Percentiles rank a stretch among this genome's conserved stretches.
These are phyloP conservation scores for Odontocolon sp. DNA, from an alignment of 2,888 invertebrate genomes.

Conservation along the genomic window DNA sequence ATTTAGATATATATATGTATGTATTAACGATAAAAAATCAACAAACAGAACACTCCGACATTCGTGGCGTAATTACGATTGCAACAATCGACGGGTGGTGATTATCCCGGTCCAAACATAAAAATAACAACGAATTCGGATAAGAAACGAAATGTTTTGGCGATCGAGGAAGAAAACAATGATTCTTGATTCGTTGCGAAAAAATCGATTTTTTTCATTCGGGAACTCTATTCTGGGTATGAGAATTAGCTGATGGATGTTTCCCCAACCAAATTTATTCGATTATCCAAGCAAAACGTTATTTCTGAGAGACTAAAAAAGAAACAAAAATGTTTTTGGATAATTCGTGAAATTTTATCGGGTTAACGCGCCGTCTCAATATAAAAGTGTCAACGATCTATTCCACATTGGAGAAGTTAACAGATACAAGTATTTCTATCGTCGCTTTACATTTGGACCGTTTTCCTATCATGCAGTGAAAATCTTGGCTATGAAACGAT, in stretches of 20 bases:
- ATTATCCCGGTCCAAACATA: conserved; percentile 60
- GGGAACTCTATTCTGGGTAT: no score
- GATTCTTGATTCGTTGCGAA: background rate
- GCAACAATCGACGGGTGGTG: conserved; percentile 65
- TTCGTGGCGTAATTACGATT: conserved; percentile 59
- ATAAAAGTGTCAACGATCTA: background rate
- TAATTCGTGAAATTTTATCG: background rate
- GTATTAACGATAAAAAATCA: conserved; percentile 17
- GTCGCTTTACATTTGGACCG: conserved; percentile 58
- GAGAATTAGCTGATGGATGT: no score
- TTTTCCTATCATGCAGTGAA: conserved; percentile 69
- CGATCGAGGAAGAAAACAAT: conserved; percentile 1
- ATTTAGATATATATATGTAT: background rate
- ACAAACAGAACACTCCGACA: conserved; percentile 51
- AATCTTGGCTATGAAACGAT: conserved; percentile 34
- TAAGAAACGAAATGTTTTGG: no score
- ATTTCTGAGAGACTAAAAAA: no score
- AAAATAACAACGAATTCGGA: conserved; percentile 33
- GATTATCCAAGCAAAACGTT: no score
- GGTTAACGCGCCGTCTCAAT: background rate
- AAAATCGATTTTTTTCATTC: no score
- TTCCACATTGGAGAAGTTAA: no score
- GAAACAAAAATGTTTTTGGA: background rate
- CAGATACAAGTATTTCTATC: background rate
- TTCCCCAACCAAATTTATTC: no score